Conservation (phyloP, 2,888 invertebrate genomes). For the Synergus itoensis region DNA sequence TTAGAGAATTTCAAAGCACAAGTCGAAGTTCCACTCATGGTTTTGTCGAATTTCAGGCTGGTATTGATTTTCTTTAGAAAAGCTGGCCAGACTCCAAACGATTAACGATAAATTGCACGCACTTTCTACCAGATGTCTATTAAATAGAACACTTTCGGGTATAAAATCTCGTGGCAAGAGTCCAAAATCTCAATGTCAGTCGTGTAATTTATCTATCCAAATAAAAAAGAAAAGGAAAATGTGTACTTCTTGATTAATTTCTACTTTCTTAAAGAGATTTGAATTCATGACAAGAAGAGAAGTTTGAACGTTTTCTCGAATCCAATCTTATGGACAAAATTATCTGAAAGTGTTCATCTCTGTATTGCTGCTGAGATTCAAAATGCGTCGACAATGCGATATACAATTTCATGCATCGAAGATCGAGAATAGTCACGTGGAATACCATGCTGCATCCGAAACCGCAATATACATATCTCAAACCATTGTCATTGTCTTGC, state of each 20-base stretch:
- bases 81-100: conserved; percentile 25
- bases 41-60: not conserved
- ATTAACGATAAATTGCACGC: conserved; percentile 17
- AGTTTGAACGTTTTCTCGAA: no score
- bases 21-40: not conserved
- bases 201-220: not conserved
- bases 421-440: not conserved
- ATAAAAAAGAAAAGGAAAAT: no score
- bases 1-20: not conserved
- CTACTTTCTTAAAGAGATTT: no score
- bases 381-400: not conserved
- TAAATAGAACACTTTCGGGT: not conserved
- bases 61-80: not conserved
- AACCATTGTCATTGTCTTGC: conserved; percentile 14
- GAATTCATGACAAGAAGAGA: no score
- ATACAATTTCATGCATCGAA: not conserved
- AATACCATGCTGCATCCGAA: not conserved
- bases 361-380: not conserved
- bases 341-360: not conserved
- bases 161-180: not conserved
- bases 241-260: no score
- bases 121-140: conserved; percentile 21
- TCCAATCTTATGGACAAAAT: not conserved
- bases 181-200: not conserved
- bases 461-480: conserved; percentile 16